Evolutionary conservation across 1,140 invertebrate species (phyloP).

Genomic region (Solenopsis invicta): DNA sequence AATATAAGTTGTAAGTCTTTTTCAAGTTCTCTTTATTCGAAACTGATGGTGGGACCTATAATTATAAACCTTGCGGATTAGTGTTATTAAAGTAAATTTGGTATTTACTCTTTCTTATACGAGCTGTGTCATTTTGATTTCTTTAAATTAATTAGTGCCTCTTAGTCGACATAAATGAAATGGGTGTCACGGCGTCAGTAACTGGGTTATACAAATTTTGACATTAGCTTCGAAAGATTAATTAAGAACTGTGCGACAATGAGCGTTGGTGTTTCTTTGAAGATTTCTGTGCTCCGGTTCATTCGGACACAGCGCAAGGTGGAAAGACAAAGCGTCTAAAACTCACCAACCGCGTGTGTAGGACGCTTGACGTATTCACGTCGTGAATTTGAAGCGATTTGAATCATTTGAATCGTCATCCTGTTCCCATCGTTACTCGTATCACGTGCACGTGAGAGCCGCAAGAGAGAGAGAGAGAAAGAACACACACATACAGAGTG

Average conservation of each 20-base stretch:
- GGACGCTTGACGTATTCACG: constrained; percentile 25
- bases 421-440: constrained; percentile 48
- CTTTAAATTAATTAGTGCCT: too few relatives aligned
- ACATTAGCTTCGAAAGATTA: too few relatives aligned
- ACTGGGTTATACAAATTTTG: too few relatives aligned
- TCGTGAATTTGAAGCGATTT: constrained; percentile 51
- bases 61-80: too few relatives aligned
- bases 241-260: not conserved
- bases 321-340: not conserved
- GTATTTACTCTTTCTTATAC: too few relatives aligned
- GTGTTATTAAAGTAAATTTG: too few relatives aligned
- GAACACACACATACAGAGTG: not conserved
- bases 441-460: constrained; percentile 39
- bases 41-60: too few relatives aligned
- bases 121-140: too few relatives aligned
- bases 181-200: too few relatives aligned
- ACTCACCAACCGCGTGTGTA: constrained; percentile 1
- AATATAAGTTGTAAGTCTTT: not conserved
- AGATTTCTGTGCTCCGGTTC: not conserved
- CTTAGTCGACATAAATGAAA: too few relatives aligned
- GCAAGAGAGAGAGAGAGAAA: not conserved
- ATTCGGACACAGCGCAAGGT: not conserved
- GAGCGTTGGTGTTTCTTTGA: not conserved
- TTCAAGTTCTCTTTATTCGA: not conserved
- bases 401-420: constrained; percentile 46